Evolutionary conservation across 1,140 invertebrate genomes (phyloP).

Genomic region (Whitmania pigra): DNA sequence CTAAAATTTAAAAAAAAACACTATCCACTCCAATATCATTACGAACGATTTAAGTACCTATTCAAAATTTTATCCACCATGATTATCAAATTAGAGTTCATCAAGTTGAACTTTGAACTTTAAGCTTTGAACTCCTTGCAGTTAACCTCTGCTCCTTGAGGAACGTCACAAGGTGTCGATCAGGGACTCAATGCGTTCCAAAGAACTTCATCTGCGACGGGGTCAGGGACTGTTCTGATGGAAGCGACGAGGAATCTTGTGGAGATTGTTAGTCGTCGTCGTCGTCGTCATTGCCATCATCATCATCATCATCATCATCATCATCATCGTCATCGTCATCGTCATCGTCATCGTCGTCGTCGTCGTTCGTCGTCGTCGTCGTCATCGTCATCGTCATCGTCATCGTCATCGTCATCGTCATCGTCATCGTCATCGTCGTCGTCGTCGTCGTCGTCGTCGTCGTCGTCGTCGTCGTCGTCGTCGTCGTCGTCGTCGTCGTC

Average conservation of each 20-base stretch:
- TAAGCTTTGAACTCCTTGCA: too few relatives aligned
- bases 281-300: too few relatives aligned
- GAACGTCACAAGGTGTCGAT: too few relatives aligned
- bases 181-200: neutral
- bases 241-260: neutral
- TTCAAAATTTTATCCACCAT: too few relatives aligned
- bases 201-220: neutral
- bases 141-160: too few relatives aligned
- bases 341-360: neutral
- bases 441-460: neutral
- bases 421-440: neutral
- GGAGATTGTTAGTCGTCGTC: too few relatives aligned
- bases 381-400: neutral
- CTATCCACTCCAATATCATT: too few relatives aligned
- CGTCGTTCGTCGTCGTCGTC: neutral
- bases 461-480: neutral
- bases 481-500: neutral
- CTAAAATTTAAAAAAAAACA: too few relatives aligned
- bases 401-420: neutral
- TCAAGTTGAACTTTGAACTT: too few relatives aligned
- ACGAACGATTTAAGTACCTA: too few relatives aligned
- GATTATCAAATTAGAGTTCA: too few relatives aligned
- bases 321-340: constrained; percentile 1
- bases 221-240: neutral
- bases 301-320: neutral